A percentile compares a stretch with the other conserved stretches of the same genome.
phyloP scores from a whole-genome alignment of 2,888 invertebrate species.

The Andrena camellia region DNA sequence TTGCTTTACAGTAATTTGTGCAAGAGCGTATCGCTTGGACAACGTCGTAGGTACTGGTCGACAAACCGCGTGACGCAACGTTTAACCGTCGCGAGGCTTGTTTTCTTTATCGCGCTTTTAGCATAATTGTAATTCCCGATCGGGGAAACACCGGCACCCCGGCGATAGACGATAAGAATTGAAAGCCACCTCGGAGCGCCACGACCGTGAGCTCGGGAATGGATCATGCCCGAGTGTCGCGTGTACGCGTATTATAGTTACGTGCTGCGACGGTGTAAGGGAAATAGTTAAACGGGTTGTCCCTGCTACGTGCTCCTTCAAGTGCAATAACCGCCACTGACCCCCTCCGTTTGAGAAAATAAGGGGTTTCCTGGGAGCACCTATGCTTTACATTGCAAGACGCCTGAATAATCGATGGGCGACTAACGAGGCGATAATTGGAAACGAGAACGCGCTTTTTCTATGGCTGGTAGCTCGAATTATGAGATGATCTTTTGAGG shows the following conservation, averaged over 20 bases:
- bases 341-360: conserved; percentile 2
- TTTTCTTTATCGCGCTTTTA: conserved; percentile 22
- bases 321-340: conserved; percentile 44
- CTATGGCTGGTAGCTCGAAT: background rate
- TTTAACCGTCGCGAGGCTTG: background rate
- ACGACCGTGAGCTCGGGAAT: background rate
- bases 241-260: background rate
- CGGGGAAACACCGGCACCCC: too few relatives aligned
- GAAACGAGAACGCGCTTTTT: background rate
- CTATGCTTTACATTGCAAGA: background rate
- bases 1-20: conserved; percentile 8
- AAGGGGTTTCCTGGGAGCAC: background rate
- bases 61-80: background rate
- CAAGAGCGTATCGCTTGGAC: background rate
- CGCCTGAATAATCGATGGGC: background rate
- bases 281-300: conserved; percentile 21
- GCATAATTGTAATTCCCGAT: conserved; percentile 34
- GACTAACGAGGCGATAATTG: background rate
- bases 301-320: conserved; percentile 11
- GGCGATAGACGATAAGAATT: background rate
- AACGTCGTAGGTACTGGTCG: background rate
- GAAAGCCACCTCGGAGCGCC: too few relatives aligned
- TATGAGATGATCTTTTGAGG: too few relatives aligned
- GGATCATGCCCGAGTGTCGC: background rate
- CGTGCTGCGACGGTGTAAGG: conserved; percentile 4